Evolutionary conservation across 2,113 vertebrate species (phyloP), one percentile per base, ranked within the genome.

Genomic region (Kobus ellipsiprymnus): DNA sequence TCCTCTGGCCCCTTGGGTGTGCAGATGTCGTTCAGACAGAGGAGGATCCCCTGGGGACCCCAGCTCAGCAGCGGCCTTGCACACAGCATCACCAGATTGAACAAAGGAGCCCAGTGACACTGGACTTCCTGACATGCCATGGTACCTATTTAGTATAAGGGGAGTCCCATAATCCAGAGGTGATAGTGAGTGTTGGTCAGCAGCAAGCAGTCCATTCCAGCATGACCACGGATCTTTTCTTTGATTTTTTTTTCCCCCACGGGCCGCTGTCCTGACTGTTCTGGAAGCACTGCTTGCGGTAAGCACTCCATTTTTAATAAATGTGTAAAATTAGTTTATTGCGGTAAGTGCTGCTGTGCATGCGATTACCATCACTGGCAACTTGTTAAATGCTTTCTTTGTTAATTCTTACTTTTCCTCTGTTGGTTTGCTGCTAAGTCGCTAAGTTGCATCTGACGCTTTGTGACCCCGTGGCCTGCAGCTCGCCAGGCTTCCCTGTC

Each of bases 131-230:
- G 36, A 5, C 30, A 8, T 2, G 19, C 27, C 14, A 2, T 1
- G 8, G 8, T 1, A 10, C 17, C 13, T 19, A 30, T 4, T 25
- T 5, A 14, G 50, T 17, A 2, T 2, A 14, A 9, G 9, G 3
- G 16, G 15, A 14, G 2, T 33, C 17, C 54, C 2, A 0, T 15
- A 2, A 5, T 16, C 23, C 1, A n/a, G 1, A 0, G 29, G 48
- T 11, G 3, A 36, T 0, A 0, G 19, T 19, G 54, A n/a, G 57
- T 5, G 9, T 2, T 19, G 71, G 11, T 21, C 3, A 27, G 27
- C 15, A 44, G 33, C 1, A 12, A 14, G 19, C 12, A 4, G n/a
- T n/a, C n/a, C 2, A 0, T 44, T 17, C 55, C 27, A 30, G 71
- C 12, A 12, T 0, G n/a, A 19, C 14, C 5, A 4, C 25, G 4